Base-by-base conservation (phyloP, 2,888 invertebrate genomes). In the Poecilobothrus nobilitatus region DNA sequence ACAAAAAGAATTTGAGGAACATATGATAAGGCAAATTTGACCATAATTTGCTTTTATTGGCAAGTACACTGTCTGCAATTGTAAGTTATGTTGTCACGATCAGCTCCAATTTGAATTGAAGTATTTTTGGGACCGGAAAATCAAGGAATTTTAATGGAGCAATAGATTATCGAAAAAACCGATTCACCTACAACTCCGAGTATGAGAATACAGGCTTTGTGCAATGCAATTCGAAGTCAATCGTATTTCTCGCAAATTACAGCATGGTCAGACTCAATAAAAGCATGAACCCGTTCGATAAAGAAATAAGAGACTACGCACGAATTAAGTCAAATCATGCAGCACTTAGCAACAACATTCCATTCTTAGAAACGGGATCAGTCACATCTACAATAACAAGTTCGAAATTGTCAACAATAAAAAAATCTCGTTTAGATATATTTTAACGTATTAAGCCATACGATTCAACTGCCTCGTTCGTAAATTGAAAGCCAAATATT, bases 231-330 rank as follows among this genome's bases (percentile, higher is more conserved):
- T 66, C 88, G 95, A 72, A 97, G 97, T 8, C 95, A 95, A 82
- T 86, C 97, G 71, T 95, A 96, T 84, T 97, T 97, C 84, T 97
- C 97, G 7, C 97, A 97, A 85, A 88, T 97, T 73, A 92, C 95
- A 67, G 95, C 97, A 68, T 97, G 97, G 97, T 87, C 80, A 71
- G 82, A 82, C 76, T 75, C 81, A 41, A 74, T 82, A 67, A 78
- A 80, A 64, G 80, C 81, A 69, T 67, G 70, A 18, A 67, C 66
- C n/a, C 70, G n/a, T 78, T 78, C 65, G 81, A 81, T 76, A 74
- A 76, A 69, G 78, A 80, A 34, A 78, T 82, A 66, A 77, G 77
- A 69, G 79, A 78, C 78, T 83, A 78, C 78, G 86, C 72, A 79
- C 79, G 82, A 21, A 76, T 82, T 8, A 79, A 79, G 70, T 79